Base-by-base conservation (phyloP, 2,888 invertebrate genomes). In the Calameuta filiformis region DNA sequence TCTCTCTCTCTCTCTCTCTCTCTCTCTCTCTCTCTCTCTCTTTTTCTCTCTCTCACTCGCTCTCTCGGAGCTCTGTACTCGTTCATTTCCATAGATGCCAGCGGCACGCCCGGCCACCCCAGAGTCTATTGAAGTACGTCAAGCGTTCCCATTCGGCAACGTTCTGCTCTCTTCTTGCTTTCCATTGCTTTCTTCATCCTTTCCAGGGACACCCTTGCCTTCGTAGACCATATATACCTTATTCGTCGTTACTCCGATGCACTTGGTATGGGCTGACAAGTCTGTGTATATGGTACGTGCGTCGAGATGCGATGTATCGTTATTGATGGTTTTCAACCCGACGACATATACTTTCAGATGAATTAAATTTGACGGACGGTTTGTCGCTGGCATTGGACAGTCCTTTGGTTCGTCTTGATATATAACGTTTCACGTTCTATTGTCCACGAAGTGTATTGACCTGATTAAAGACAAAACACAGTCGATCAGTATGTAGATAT, bases 61-160 rank as follows among this genome's bases (percentile, higher is more conserved):
- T 56, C 40, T 56, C 40, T 23, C 56, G 56, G 23, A 56, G 23
- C 56, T 56, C 56, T 56, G 56, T 81, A 80, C 82, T 83, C 82
- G 80, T 81, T 82, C 84, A 77, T 81, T 82, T 81, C 83, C 83
- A 86, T 84, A 85, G 82, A 78, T 86, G 86, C 84, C 86, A 86
- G 40, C 75, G 76, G 68, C 86, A 86, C 82, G 76, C 75, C 69
- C 71, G 34, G 71, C 71, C 74, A 34, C 75, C 74, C 35, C 75
- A 34, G 33, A 56, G 78, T 73, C 78, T 76, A 77, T 80, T 74
- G 77, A 56, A 37, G 40, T 76, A 73, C 69, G 30, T 68, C 79
- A 30, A 35, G 73, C 79, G 71, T 73, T 76, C 73, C 68, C 75
- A 74, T 75, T 35, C 56, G 75, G 75, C 68, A 71, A 69, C 78